phyloP scores from a whole-genome alignment of 2,888 invertebrate genomes.

The Acanthosepion lycidas region DNA sequence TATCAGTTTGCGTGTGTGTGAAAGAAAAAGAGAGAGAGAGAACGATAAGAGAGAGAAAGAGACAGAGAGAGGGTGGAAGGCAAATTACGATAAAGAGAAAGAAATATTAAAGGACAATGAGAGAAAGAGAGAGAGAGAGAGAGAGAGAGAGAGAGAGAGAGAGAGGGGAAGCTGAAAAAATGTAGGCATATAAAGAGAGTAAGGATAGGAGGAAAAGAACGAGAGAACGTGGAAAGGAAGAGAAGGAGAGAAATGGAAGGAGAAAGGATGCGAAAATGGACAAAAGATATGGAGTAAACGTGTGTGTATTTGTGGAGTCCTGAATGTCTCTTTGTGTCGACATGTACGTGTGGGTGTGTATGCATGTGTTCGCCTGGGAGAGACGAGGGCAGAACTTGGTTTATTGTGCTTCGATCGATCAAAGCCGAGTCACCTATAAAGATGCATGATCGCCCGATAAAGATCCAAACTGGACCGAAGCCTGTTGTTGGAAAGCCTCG shows the following conservation, averaged over 20 bases:
- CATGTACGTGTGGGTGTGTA: background rate
- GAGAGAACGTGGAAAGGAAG: background rate
- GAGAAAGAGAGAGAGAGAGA: background rate
- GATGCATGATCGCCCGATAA: background rate
- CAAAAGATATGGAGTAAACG: too few relatives aligned
- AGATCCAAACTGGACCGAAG: background rate
- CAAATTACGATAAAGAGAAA: background rate
- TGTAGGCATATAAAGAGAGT: background rate
- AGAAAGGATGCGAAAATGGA: background rate
- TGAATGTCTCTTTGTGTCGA: background rate
- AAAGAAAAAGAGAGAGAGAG: background rate
- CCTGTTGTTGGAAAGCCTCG: background rate
- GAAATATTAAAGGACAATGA: too few relatives aligned
- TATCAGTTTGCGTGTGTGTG: background rate
- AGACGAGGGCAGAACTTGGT: background rate
- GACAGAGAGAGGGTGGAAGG: background rate
- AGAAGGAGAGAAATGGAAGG: background rate
- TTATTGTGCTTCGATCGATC: background rate
- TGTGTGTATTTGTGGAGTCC: background rate
- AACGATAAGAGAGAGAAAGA: background rate
- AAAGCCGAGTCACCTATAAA: conserved; percentile 5
- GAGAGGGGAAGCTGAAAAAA: background rate
- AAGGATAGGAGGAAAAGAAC: background rate
- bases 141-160: background rate
- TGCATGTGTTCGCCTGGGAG: background rate